A percentile compares a stretch with the other conserved stretches of the same genome.
phyloP scores from a whole-genome alignment of 1,140 invertebrate genomes.

The Limonius californicus region DNA sequence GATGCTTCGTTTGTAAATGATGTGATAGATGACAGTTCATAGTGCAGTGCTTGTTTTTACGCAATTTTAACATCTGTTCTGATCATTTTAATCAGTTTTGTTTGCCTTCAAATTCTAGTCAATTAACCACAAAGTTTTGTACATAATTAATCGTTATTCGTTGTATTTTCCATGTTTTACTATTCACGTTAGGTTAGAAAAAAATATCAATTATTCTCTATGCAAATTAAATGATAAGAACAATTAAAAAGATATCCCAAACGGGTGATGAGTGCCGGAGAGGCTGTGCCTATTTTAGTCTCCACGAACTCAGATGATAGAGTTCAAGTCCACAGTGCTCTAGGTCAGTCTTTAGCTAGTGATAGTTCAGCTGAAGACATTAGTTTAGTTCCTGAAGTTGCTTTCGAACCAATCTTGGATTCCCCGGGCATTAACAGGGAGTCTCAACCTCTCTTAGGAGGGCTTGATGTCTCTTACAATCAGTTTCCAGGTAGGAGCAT shows the following conservation, averaged over 20 bases:
- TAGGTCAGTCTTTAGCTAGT: conserved; percentile 38
- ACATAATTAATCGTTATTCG: background rate
- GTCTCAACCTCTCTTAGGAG: conserved; percentile 82
- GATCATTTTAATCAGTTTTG: background rate
- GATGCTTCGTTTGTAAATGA: background rate
- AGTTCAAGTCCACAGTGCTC: conserved; percentile 35
- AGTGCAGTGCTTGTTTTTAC: background rate
- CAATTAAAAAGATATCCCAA: conserved; percentile 2
- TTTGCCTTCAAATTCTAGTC: conserved; percentile 3
- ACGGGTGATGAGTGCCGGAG: conserved; percentile 45
- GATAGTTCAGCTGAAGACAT: conserved; percentile 55
- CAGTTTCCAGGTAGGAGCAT: conserved; percentile 79
- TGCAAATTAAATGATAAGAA: conserved; percentile 16
- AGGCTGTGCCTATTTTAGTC: conserved; percentile 43
- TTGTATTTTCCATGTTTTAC: conserved; percentile 27
- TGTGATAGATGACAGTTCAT: background rate
- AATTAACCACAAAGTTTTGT: background rate
- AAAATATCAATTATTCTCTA: conserved; percentile 20
- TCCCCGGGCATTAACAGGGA: conserved; percentile 75
- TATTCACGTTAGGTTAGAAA: background rate
- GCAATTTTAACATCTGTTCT: conserved; percentile 4
- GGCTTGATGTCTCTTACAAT: conserved; percentile 72
- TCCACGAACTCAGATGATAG: conserved; percentile 38
- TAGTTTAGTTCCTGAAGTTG: conserved; percentile 63
- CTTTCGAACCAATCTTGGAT: conserved; percentile 65